These are phyloP conservation scores for Sinopyrophorus schimmeli DNA, from an alignment of 2,888 invertebrate species.

Conservation along the genomic window DNA sequence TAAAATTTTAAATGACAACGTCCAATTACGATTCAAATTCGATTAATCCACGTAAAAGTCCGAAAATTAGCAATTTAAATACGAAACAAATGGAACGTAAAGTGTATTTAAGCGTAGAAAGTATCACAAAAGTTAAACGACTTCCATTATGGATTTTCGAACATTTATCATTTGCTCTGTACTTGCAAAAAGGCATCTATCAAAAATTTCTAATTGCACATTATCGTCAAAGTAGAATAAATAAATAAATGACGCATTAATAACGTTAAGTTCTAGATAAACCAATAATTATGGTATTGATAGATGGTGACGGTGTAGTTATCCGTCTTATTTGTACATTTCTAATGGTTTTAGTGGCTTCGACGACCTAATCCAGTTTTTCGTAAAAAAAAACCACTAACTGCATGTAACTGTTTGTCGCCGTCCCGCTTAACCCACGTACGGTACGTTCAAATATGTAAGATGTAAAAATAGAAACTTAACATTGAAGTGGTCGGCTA, in stretches of 20 bases:
- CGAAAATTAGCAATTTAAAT: conserved; percentile 17
- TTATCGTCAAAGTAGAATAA: not conserved
- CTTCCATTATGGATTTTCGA: conserved; percentile 4
- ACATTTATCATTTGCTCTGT: conserved; percentile 1
- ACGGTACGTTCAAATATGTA: conserved; percentile 1
- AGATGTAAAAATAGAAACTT: conserved; percentile 6
- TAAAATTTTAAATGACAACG: too few relatives aligned
- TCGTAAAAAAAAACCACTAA: not conserved
- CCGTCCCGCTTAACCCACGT: conserved; percentile 7
- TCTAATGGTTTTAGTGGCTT: not conserved
- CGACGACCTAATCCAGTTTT: conserved; percentile 10
- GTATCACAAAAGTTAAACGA: conserved; percentile 15
- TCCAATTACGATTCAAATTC: conserved; percentile 1
- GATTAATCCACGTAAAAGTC: conserved; percentile 11
- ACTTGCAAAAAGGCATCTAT: conserved; percentile 5
- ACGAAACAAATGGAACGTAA: conserved; percentile 11
- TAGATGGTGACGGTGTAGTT: not conserved
- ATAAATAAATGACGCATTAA: conserved; percentile 1
- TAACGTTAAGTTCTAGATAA: too few relatives aligned
- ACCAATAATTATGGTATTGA: not conserved
- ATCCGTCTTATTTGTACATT: too few relatives aligned
- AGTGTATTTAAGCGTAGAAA: conserved; percentile 19
- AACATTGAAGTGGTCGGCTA: not conserved
- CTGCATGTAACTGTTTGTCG: conserved; percentile 6
- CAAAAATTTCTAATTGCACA: conserved; percentile 9